These are phyloP conservation scores for Otocyon megalotis DNA, from an alignment of 2,113 vertebrate genomes.

Conservation along the genomic window DNA sequence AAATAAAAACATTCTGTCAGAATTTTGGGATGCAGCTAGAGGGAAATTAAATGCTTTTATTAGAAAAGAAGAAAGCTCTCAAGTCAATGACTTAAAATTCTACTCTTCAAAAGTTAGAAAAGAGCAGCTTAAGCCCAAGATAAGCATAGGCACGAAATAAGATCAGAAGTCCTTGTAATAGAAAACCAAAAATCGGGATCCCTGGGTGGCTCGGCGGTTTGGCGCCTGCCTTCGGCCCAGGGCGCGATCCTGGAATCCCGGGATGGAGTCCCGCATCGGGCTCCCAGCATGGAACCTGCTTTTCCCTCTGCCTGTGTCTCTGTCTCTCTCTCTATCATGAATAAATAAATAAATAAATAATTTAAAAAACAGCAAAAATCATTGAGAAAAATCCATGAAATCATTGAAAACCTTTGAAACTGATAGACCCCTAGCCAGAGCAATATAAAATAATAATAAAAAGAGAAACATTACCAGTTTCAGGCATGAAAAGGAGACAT, in stretches of 20 bases:
- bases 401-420: background rate
- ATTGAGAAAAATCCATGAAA: background rate
- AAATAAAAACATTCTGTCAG: background rate
- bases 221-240: no score
- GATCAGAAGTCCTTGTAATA: background rate
- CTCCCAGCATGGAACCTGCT: no score
- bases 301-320: no score
- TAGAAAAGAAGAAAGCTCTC: background rate
- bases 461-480: background rate
- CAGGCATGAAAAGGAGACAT: background rate
- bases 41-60: background rate
- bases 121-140: background rate
- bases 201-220: no score
- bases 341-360: no score
- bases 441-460: background rate
- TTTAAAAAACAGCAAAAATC: background rate
- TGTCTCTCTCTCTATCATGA: no score
- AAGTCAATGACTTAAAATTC: background rate
- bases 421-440: background rate
- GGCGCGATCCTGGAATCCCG: no score
- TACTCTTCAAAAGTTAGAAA: background rate
- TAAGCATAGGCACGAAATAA: background rate
- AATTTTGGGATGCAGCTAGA: background rate
- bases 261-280: no score
- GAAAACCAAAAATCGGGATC: background rate